Base-by-base conservation (phyloP, 1,140 invertebrate species). In the Drosophila ogumai region DNA sequence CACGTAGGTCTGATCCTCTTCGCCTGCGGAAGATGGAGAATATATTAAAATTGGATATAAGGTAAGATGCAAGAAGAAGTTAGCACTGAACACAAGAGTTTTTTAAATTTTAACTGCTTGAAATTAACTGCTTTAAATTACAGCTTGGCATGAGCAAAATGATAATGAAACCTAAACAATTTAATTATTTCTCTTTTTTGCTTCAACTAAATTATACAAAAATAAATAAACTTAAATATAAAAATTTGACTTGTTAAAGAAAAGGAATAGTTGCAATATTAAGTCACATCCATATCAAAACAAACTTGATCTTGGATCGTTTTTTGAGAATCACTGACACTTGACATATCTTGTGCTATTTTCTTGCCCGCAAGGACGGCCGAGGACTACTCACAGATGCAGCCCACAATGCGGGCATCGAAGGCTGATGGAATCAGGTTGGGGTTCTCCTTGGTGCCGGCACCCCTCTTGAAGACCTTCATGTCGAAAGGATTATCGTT, bases 401-500 rank as follows among this genome's bases (percentile, higher is more conserved):
- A 99, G 58, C 98, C 99, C 87, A 99, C 95, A 77, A 99, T 94
- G 84, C 98, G 95, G 72, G 96, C 96, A 74, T 98, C 96, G 82
- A 96, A 97, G 74, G 96, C 96, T 50, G 98, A 99, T 69, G 97
- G 97, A 81, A 99, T 96, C 79, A 98, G 90, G 81, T 96, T 99
- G 36, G 99, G 99, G 54, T 95, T 93, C 28, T 96, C 97, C 92
- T 96, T 96, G 57, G 98, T 98, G 75, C 98, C 96, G 41, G 95
- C 93, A 50, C 95, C 95, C 82, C 97, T 94, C 93, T 97, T 96
- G 77, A 96, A 91, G 2, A 96, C 95, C 93, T 96, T 96, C 94
- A 98, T 95, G 91, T 97, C 95, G 93, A 97, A 99, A 17, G 98
- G 98, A 94, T 99, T 96, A 80, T 97, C 96, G 93, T 98, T 96